Percentiles rank a stretch among this genome's conserved stretches.
phyloP scores from a whole-genome alignment of 92 coral and sea anemone species.

The Parazoanthus swiftii region DNA sequence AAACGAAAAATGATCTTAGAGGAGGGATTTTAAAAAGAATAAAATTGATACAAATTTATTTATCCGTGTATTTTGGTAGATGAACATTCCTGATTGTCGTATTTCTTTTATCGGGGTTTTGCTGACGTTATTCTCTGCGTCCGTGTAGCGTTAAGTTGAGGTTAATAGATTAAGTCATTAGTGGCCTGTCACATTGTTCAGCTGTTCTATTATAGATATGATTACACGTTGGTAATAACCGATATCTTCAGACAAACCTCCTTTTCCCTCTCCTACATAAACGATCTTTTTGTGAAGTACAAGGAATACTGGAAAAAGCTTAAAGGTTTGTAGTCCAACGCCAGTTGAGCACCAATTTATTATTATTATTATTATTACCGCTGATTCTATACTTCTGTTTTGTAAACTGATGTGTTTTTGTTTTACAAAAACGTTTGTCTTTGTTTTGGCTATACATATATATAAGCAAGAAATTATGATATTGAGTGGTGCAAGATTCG shows the following conservation, averaged over 20 bases:
- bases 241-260: background rate
- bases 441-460: background rate
- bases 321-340: constrained; percentile 6
- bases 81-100: background rate
- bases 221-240: constrained; percentile 17
- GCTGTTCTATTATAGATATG: constrained; percentile 25
- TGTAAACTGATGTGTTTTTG: background rate
- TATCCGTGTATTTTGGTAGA: background rate
- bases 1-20: too few species aligned
- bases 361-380: too few species aligned
- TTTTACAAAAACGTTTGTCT: background rate
- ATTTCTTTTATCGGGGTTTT: background rate
- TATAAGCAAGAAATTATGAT: background rate
- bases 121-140: background rate
- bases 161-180: constrained; percentile 16
- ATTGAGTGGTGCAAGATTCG: background rate
- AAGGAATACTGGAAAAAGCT: background rate
- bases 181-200: constrained; percentile 8
- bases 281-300: background rate
- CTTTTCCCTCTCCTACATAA: background rate
- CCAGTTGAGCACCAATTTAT: background rate
- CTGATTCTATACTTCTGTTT: background rate
- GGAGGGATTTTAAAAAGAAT: background rate
- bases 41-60: background rate
- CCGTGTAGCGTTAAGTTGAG: constrained; percentile 3